Base-by-base conservation (phyloP, 1,140 invertebrate genomes). In the Drosophila bocki region DNA sequence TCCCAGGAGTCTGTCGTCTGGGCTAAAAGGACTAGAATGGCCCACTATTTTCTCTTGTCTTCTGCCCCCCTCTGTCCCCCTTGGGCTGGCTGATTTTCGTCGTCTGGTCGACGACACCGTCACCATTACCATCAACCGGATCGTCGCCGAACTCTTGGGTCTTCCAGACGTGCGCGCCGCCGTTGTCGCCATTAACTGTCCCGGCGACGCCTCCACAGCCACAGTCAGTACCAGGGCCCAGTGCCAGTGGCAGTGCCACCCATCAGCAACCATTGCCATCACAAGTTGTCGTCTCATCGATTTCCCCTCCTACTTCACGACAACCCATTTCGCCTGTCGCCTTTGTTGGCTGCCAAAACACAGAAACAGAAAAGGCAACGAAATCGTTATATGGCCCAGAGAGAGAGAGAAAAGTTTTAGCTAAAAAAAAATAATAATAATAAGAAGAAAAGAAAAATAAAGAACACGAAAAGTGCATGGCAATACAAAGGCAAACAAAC, bases 31-130 rank as follows among this genome's bases (percentile, higher is more conserved):
- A 22, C 33, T 22, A 8, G 44, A 50, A 37, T 67, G 29, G 39
- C 44, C 35, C 65, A 68, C 65, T 67, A 64, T 64, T 33, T 64
- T 35, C 50, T 17, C 29, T 33, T 17, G 29, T 19, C 51, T 35
- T 29, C 26, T 6, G 0, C 26, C 22, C 65, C 15, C n/a, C 39
- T 19, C 19, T 19, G 1, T 5, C 15, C 29, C 17, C 17, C 50
- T 33, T 35, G 35, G 63, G 50, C 50, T 63, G 64, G 47, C 47
- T 59, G 54, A 60, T 68, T 72, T 42, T 69, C 70, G 82, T 86
- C 82, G 82, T 86, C 82, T 81, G 82, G 82, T 86, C 80, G 83
- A 87, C 83, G 80, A 87, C 83, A 76, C 67, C 77, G 61, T 41
- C 53, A 50, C 37, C 69, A 71, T 71, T 71, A 37, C 67, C 69